Evolutionary conservation across 2,797 vertebrate species (phyloP).

Genomic region (Nannoperca australis): DNA sequence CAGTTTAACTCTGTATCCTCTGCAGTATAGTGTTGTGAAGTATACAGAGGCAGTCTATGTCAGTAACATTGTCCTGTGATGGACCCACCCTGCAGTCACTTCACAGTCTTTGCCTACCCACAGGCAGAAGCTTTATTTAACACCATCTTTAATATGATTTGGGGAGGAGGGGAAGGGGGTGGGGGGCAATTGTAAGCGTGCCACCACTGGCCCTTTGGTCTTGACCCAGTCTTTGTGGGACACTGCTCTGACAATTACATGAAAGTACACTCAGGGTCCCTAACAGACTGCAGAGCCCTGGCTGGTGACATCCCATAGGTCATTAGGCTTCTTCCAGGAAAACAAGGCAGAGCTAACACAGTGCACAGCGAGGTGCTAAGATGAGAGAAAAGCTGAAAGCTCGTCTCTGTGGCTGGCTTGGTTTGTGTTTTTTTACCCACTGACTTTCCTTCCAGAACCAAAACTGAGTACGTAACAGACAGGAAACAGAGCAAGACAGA

Average conservation of each 20-base stretch:
- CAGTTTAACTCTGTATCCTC: background rate
- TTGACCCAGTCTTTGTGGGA: constrained; percentile 43
- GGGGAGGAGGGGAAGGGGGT: no score
- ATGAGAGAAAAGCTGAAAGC: constrained; percentile 49
- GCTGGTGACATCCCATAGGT: constrained; percentile 66
- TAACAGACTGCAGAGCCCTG: constrained; percentile 59
- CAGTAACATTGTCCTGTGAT: background rate
- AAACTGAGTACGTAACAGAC: constrained; percentile 42
- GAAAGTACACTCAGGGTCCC: constrained; percentile 62
- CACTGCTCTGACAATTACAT: constrained; percentile 63
- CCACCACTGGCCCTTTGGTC: constrained; percentile 46
- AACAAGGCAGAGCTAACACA: constrained; percentile 68
- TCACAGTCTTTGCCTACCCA: constrained; percentile 12
- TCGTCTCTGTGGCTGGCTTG: constrained; percentile 43
- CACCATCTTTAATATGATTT: constrained; percentile 31
- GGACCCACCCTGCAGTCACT: background rate
- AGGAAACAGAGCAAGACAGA: constrained; percentile 72
- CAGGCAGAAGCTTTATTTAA: constrained; percentile 30
- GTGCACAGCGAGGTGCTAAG: constrained; percentile 49
- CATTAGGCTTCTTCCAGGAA: constrained; percentile 70
- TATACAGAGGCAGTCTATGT: background rate
- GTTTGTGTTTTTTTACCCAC: constrained; percentile 44
- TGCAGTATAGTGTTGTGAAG: background rate
- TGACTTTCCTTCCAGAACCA: constrained; percentile 28
- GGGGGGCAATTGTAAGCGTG: constrained; percentile 50